Evolutionary conservation across 2,797 vertebrate species (phyloP), one percentile per base, ranked within the genome.

Genomic region (Mycteria americana): DNA sequence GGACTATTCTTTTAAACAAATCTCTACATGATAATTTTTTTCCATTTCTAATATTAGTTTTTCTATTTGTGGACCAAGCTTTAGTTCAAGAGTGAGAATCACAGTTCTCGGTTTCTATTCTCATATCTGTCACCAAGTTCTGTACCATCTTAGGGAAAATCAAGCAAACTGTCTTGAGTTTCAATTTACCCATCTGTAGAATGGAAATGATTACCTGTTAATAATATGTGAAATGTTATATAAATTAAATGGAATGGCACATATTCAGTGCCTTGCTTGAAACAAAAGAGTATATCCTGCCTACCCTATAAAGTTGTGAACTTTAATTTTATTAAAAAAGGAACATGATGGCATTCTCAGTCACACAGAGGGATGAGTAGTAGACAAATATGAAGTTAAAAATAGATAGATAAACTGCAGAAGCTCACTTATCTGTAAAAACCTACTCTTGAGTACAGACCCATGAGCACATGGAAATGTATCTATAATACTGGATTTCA

Each of bases 81-180:
- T 91, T 78, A 94, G 57, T 57, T 88, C 45, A 88, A 62, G 53
- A 92, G 41, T 46, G 53, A 92, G 69, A 94, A 92, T 72, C 62
- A 72, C 85, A 86, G 73, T 75, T 88, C 63, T 80, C 73, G 74
- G 18, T 63, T 93, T 92, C 85, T 95, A 18, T 89, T 93, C 87
- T 85, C 68, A 48, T 78, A 93, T 82, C 73, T 90, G 54, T 88
- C 73, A 88, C 70, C 33, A 62, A 89, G 16, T 73, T 80, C 69
- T 79, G 16, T 37, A 75, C 4, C 18, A 41, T 82, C 69, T 73
- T 69, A 69, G 41, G 21, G 24, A 95, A 93, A 75, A 85, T 59
- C 19, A 78, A 88, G 50, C 14, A 78, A 95, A 72, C 33, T 72
- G n/a, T n/a, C 21, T 80, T 46, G 41, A 39, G 19, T 85, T 89